Evolutionary conservation across 2,113 vertebrate species (phyloP).

Genomic region (Chloroceryle aenea): DNA sequence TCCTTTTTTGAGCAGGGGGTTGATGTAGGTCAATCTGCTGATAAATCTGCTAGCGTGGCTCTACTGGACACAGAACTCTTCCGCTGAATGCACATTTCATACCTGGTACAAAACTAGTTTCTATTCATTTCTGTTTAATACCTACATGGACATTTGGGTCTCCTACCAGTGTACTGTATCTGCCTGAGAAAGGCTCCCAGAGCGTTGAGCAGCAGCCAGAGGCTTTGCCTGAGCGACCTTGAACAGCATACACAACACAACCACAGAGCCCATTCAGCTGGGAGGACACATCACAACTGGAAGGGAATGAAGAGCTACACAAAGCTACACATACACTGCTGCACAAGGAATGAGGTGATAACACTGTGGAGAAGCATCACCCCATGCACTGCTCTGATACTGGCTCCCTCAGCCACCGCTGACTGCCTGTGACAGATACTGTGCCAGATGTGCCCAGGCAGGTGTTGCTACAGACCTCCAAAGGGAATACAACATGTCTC

Average conservation of each 20-base stretch:
- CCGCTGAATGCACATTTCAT: not conserved
- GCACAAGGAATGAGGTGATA: not conserved
- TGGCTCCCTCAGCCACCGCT: not conserved
- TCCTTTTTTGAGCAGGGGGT: not conserved
- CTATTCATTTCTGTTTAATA: not conserved
- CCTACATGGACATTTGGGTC: not conserved
- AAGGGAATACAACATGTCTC: not conserved
- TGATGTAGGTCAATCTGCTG: not conserved
- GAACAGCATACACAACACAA: not conserved
- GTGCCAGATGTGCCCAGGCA: not conserved
- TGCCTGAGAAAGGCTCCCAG: not conserved
- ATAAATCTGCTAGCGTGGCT: not conserved
- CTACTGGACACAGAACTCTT: not conserved
- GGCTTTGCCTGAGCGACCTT: not conserved
- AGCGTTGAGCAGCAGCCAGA: not conserved
- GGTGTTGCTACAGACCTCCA: not conserved
- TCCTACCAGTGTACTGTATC: not conserved
- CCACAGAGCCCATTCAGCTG: fast-evolving
- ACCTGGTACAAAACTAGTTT: not conserved
- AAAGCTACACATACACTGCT: not conserved
- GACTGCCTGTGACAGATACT: not conserved
- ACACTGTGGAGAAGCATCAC: not conserved
- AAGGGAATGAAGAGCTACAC: not conserved
- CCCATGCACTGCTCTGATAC: not conserved
- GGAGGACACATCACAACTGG: not conserved